phyloP scores from a whole-genome alignment of 1,140 invertebrate genomes.

The Hermatobates lingyangjiaoensis region DNA sequence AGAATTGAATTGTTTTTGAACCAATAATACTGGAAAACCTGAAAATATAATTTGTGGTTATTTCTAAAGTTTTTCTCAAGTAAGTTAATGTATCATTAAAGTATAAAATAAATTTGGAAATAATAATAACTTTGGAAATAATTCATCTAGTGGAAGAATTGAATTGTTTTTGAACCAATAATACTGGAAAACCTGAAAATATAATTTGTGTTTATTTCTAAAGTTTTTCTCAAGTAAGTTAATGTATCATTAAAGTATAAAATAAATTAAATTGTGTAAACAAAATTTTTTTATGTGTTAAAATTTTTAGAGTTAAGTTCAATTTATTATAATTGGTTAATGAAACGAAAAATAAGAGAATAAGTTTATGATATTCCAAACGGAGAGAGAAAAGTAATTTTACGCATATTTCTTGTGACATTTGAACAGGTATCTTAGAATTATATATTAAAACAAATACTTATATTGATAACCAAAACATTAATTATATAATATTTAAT shows the following conservation, averaged over 20 bases:
- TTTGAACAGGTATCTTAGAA: no score
- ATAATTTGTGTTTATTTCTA: conserved; percentile 28
- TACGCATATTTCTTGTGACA: no score
- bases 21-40: conserved; percentile 37
- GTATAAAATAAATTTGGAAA: not conserved
- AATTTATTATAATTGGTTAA: no score
- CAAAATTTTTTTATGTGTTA: no score
- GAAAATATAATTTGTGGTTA: conserved; percentile 32
- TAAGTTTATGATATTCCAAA: no score
- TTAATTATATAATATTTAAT: no score
- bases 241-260: not conserved
- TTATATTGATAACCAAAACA: no score
- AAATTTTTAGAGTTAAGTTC: no score
- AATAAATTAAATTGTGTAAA: not conserved
- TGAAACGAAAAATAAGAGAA: no score
- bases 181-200: conserved; percentile 28
- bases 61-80: not conserved
- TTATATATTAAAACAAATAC: no score
- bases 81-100: not conserved
- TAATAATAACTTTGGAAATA: conserved; percentile 23
- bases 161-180: conserved; percentile 48
- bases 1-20: conserved; percentile 34
- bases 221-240: not conserved
- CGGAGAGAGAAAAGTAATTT: no score
- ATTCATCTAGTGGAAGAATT: conserved; percentile 20